phyloP scores from a whole-genome alignment of 2,113 vertebrate genomes.

The Dolichallabes microphthalmus region DNA sequence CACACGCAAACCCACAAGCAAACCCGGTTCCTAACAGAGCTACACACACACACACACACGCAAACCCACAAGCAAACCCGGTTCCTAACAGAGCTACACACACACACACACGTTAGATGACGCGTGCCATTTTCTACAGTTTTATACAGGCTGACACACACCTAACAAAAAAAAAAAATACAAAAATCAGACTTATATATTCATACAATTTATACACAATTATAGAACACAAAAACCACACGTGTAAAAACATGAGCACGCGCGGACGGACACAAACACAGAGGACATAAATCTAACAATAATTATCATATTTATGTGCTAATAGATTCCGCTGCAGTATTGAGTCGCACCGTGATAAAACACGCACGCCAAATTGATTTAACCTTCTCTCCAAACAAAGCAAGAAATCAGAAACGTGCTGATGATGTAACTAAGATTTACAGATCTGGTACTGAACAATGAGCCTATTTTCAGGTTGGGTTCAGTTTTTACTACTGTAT shows the following conservation, averaged over 20 bases:
- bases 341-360: neutral
- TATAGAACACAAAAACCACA: too few species aligned
- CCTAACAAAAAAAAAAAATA: too few species aligned
- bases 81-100: neutral
- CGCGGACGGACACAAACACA: neutral
- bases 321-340: neutral
- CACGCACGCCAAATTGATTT: neutral
- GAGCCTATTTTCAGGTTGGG: neutral
- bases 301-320: neutral
- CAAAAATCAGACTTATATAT: too few species aligned
- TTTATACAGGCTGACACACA: too few species aligned
- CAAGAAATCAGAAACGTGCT: neutral
- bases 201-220: too few species aligned
- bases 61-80: neutral
- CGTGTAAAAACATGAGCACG: too few species aligned
- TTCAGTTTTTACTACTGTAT: neutral
- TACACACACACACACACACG: neutral
- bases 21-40: neutral
- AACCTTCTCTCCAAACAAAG: neutral
- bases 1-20: constrained; percentile 13
- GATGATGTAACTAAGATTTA: neutral
- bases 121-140: too few species aligned
- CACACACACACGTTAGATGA: neutral
- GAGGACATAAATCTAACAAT: neutral
- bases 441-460: neutral